Evolutionary conservation across 64 coral and sea anemone genomes (phyloP).

Genomic region (Montipora cactus): DNA sequence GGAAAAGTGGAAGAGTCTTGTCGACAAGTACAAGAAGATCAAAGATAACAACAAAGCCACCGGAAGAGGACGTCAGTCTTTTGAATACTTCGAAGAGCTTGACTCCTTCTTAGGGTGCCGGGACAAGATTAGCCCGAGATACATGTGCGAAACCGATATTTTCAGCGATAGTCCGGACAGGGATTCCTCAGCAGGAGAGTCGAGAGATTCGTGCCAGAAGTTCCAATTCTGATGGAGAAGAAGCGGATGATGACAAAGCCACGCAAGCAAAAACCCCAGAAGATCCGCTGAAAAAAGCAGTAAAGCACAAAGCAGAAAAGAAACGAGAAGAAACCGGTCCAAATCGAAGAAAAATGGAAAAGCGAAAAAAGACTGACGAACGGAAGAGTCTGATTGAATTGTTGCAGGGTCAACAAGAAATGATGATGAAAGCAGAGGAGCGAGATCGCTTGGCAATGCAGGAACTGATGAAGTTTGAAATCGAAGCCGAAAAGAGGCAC

Average conservation of each 20-base stretch:
- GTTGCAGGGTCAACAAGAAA: constrained; percentile 49
- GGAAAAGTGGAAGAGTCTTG: constrained; percentile 32
- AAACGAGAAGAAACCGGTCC: constrained; percentile 8
- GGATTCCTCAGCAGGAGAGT: constrained; percentile 11
- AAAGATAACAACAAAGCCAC: constrained; percentile 44
- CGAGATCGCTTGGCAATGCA: constrained; percentile 33
- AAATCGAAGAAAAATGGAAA: constrained; percentile 37
- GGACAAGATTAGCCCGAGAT: constrained; percentile 24
- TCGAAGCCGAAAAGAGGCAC: constrained; percentile 13
- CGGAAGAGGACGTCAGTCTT: constrained; percentile 4
- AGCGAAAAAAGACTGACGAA: constrained; percentile 23
- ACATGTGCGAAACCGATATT: constrained; percentile 17
- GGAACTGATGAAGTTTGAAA: constrained; percentile 15
- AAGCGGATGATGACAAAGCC: background rate
- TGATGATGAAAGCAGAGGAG: constrained; percentile 48
- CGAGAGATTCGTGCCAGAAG: background rate
- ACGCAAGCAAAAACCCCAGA: constrained; percentile 1
- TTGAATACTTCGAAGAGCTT: constrained; percentile 16
- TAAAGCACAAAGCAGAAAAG: constrained; percentile 4
- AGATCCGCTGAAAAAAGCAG: background rate
- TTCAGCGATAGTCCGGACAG: background rate
- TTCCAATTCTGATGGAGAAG: constrained; percentile 10
- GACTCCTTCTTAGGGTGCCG: constrained; percentile 30
- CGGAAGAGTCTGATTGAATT: constrained; percentile 26
- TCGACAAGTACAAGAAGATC: constrained; percentile 22